Base-by-base conservation (phyloP, 2,888 invertebrate genomes). In the Diaprepes abbreviatus region DNA sequence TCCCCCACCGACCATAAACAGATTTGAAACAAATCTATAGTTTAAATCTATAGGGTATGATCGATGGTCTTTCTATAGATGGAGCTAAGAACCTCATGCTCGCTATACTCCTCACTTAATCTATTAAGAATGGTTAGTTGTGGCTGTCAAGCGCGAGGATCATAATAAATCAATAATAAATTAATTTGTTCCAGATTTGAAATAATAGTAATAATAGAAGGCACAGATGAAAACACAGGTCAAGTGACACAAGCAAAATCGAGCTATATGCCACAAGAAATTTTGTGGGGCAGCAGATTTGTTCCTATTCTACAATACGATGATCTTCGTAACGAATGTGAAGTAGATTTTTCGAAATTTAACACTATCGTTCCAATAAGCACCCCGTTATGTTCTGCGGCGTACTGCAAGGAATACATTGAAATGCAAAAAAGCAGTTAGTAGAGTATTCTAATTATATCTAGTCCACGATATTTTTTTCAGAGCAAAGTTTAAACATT, bases 281-380 rank as follows among this genome's bases (percentile, higher is more conserved):
- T 76, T 35, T n/a, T 74, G 12, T 75, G 75, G 75, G 74, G 74
- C 10, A 70, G 50, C 21, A 68, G 63, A 40, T 75, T 75, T 28
- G 70, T 67, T n/a, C 35, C 69, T 5, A 33, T 75, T 4, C 6
- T 75, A 6, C 58, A 45, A 10, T 66, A 66, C 35, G 66, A 74
- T 33, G 63, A 65, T 9, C 45, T 66, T 7, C 67, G 72, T 14
- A 64, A 69, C 17, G 74, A 72, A 31, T 74, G 72, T 40, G 74
- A 70, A 21, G 74, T 74, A 24, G 74, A 75, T 63, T 72, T 73
- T 66, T 74, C 74, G 3, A 74, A 74, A 71, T 75, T 75, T 45
- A 62, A 74, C 21, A 50, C 50, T 1, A 16, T 74, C 7, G 19
- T 69, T 19, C 67, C 73, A 1, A 66, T 74, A 21, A 69, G 65